These are phyloP conservation scores for Palloptera scutellata DNA, from an alignment of 2,888 invertebrate species.

Conservation along the genomic window DNA sequence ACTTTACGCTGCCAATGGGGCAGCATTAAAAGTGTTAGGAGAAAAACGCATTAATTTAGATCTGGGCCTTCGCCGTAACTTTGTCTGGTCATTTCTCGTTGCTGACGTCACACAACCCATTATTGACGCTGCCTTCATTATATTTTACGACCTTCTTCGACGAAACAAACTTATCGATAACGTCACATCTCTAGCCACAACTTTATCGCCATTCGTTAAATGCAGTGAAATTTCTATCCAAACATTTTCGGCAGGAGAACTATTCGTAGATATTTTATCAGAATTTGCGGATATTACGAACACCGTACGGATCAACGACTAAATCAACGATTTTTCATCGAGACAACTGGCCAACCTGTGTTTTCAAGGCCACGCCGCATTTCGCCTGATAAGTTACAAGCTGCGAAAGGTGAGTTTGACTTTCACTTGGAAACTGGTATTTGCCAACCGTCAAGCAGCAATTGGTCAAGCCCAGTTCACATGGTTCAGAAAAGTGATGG, in stretches of 20 bases:
- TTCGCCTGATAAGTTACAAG: conserved; percentile 42
- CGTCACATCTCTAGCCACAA: background rate
- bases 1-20: no score
- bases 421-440: conserved; percentile 25
- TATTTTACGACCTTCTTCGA: conserved; percentile 8
- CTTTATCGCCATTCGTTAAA: background rate
- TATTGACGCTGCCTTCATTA: background rate
- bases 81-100: no score
- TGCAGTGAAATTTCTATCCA: background rate
- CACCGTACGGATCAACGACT: conserved; percentile 15
- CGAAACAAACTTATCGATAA: no score
- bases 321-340: conserved; percentile 22
- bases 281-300: conserved; percentile 22
- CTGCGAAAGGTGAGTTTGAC: conserved; percentile 37
- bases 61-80: no score
- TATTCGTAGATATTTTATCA: conserved; percentile 5
- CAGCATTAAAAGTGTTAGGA: no score
- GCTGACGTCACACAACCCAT: no score
- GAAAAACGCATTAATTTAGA: no score
- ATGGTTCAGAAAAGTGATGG: conserved; percentile 26
- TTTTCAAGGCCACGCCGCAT: conserved; percentile 41
- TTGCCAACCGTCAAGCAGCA: conserved; percentile 27
- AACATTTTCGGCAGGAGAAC: background rate
- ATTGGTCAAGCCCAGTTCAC: no score
- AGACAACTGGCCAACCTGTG: conserved; percentile 18